Evolutionary conservation across 2,113 vertebrate genomes (phyloP), one percentile per base, ranked within the genome.

Genomic region (Hippopotamus amphibius): DNA sequence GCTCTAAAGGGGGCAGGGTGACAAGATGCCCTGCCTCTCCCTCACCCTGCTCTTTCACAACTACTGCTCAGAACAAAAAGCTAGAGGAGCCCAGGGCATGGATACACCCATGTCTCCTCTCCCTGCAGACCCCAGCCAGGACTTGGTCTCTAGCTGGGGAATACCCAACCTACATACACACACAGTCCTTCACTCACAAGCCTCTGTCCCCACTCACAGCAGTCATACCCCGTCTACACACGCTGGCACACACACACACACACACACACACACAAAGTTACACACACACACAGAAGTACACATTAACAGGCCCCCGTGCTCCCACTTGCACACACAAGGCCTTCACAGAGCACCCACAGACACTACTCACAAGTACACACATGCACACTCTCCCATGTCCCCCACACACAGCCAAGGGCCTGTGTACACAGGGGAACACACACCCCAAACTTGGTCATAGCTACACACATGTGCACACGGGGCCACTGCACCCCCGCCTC

Each of bases 381-480:
- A 41, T 9, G n/a, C 41, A 6, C 16, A 41, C 50, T 28, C 24
- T 57, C 48, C 48, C 16, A 2, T 11, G 6, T 21, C 43, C 30
- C 43, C 19, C 4, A 0, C 2, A 30, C 24, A 28, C 33, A 72
- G 28, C 59, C 37, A 16, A 2, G 2, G n/a, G 33, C 55, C 22
- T 24, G 8, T 69, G 24, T 6, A 7, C 76, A 77, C 6, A 61
- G 43, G 33, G 16, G 26, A 48, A 9, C 37, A 72, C 21, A 65
- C 24, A 2, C 13, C 0, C 59, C 33, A 48, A 12, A 26, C 14
- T 43, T 8, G 24, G 3, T 59, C 19, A 21, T 5, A 2, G 6
- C 41, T 37, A 12, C 37, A 7, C 37, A 3, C 3, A 0, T 0
- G 0, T 30, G 13, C 6, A 21, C 65, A 4, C 53, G 12, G 2